These are phyloP conservation scores for Dendrolimus kikuchii DNA, from an alignment of 1,140 invertebrate genomes.

Conservation along the genomic window DNA sequence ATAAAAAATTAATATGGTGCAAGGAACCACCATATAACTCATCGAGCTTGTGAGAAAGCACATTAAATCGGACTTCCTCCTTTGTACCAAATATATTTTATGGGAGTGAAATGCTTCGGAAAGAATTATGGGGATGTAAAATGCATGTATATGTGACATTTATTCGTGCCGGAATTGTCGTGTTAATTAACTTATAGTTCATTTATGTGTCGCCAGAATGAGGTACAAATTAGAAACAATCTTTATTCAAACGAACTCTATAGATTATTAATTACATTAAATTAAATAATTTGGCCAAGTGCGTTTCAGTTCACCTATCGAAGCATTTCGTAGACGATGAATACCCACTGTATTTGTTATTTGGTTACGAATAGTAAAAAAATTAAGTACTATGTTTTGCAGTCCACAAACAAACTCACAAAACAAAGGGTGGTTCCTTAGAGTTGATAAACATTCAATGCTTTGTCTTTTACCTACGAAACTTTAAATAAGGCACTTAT, in stretches of 20 bases:
- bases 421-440: no score
- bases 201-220: slow-evolving; percentile 38
- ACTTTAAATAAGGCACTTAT: no score
- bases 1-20: slow-evolving; percentile 29
- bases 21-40: slow-evolving; percentile 33
- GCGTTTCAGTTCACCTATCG: no score
- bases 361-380: no score
- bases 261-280: slow-evolving; percentile 1
- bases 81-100: slow-evolving; percentile 37
- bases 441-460: no score
- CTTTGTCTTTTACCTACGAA: no score
- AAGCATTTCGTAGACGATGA: no score
- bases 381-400: no score
- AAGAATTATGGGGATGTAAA: slow-evolving; percentile 38
- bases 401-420: no score
- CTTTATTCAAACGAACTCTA: slow-evolving; percentile 3
- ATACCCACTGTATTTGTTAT: no score
- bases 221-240: slow-evolving; percentile 42
- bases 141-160: slow-evolving; percentile 48
- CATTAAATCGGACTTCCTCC: slow-evolving; percentile 31
- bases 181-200: slow-evolving; percentile 54
- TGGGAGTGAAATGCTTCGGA: slow-evolving; percentile 30
- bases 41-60: slow-evolving; percentile 25
- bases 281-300: not conserved
- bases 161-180: slow-evolving; percentile 36